phyloP scores from a whole-genome alignment of 2,113 vertebrate species.

The Onychorhynchus coronatus region DNA sequence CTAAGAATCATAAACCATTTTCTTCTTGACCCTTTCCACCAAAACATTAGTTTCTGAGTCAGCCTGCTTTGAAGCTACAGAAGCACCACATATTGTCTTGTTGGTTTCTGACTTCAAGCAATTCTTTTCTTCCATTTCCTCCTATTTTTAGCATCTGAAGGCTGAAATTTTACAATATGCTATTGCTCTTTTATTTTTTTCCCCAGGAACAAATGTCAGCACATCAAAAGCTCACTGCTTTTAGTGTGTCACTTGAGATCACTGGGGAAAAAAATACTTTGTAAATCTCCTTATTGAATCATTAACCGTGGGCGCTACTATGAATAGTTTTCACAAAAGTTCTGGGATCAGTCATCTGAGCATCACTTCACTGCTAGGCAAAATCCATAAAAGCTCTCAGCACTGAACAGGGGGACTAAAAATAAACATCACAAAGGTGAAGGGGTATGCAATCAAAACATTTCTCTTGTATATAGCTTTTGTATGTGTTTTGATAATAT shows the following conservation, averaged over 20 bases:
- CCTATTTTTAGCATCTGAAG: constrained; percentile 39
- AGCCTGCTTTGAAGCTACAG: constrained; percentile 31
- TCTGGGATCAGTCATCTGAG: not conserved
- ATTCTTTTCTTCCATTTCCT: constrained; percentile 9
- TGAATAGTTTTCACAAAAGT: constrained; percentile 6
- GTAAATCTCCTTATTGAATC: constrained; percentile 23
- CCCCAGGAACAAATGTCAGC: not conserved
- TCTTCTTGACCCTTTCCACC: constrained; percentile 48
- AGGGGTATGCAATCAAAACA: not conserved
- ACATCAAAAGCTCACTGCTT: constrained; percentile 26
- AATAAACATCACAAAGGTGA: not conserved
- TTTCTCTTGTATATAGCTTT: not conserved
- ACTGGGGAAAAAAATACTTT: not conserved
- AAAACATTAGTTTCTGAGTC: constrained; percentile 55
- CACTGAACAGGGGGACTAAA: not conserved
- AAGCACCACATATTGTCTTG: constrained; percentile 19
- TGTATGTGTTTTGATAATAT: not conserved
- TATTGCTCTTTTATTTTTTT: not conserved
- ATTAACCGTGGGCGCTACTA: not conserved
- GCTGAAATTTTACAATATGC: constrained; percentile 28
- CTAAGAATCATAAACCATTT: constrained; percentile 18
- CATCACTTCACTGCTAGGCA: not conserved
- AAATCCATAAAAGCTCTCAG: not conserved
- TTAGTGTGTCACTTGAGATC: constrained; percentile 14
- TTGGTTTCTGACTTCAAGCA: constrained; percentile 24